These are phyloP conservation scores for Cromileptes altivelis DNA, from an alignment of 2,113 vertebrate genomes.

Conservation along the genomic window DNA sequence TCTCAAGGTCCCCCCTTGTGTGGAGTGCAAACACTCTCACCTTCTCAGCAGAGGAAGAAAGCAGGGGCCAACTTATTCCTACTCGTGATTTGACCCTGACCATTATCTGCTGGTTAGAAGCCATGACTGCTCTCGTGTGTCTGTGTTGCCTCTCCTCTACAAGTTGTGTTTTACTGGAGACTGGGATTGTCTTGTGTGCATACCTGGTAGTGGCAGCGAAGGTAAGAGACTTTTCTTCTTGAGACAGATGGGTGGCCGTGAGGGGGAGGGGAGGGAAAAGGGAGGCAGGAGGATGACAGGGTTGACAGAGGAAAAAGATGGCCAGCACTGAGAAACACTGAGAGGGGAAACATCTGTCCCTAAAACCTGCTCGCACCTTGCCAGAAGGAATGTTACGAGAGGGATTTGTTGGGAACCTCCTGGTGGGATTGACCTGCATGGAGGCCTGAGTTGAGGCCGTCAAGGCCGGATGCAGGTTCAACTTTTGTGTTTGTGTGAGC, in stretches of 20 bases:
- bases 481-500: constrained; percentile 40
- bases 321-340: constrained; percentile 15
- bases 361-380: constrained; percentile 54
- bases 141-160: background rate
- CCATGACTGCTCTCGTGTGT: constrained; percentile 39
- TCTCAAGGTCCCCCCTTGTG: constrained; percentile 75
- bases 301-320: constrained; percentile 29
- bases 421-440: constrained; percentile 42
- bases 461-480: constrained; percentile 56
- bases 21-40: constrained; percentile 78
- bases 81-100: constrained; percentile 63
- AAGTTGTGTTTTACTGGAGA: constrained; percentile 12
- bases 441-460: constrained; percentile 42
- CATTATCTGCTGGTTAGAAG: constrained; percentile 39
- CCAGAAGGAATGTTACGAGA: constrained; percentile 33
- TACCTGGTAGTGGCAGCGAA: constrained; percentile 60
- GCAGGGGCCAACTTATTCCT: constrained; percentile 61
- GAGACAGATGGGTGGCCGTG: constrained; percentile 33
- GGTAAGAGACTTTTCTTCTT: constrained; percentile 67
- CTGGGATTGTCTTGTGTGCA: constrained; percentile 24
- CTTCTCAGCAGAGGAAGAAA: constrained; percentile 73
- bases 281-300: constrained; percentile 23
- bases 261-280: constrained; percentile 23
- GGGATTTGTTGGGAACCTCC: constrained; percentile 52
- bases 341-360: constrained; percentile 51